phyloP scores from a whole-genome alignment of 2,888 invertebrate species.

The Leptinotarsa tumamoca region DNA sequence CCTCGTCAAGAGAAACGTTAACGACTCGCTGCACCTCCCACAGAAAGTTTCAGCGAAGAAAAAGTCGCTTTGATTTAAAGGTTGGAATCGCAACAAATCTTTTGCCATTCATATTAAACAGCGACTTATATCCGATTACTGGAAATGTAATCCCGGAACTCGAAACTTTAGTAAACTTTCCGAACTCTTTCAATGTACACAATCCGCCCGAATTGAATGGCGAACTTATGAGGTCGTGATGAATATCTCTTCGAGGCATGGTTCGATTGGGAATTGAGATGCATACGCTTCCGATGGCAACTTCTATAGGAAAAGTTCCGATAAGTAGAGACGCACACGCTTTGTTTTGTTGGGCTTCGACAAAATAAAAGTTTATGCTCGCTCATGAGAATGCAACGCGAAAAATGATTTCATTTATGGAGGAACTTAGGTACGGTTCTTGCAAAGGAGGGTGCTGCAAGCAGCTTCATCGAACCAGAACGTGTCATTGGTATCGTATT shows the following conservation, averaged over 20 bases:
- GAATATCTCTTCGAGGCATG: conserved; percentile 9
- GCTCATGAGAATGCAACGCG: background rate
- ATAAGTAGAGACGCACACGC: background rate
- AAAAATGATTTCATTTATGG: background rate
- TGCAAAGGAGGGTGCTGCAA: no score
- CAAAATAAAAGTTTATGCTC: background rate
- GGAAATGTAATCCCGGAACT: conserved; percentile 42
- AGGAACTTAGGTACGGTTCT: no score
- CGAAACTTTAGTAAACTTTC: conserved; percentile 40
- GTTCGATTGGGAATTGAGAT: conserved; percentile 4
- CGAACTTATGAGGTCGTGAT: conserved; percentile 15
- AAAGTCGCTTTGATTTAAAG: background rate
- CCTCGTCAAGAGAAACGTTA: background rate
- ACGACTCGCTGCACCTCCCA: background rate
- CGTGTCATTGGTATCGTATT: no score
- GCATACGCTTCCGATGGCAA: conserved; percentile 9
- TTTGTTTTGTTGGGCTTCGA: background rate
- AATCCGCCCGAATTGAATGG: conserved; percentile 31
- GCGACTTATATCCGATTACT: conserved; percentile 46
- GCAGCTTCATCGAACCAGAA: no score
- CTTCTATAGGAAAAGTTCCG: background rate
- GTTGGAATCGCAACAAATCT: conserved; percentile 45
- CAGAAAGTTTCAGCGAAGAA: conserved; percentile 26
- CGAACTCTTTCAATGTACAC: conserved; percentile 43
- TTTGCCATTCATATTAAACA: conserved; percentile 49